phyloP scores from a whole-genome alignment of 2,888 invertebrate species.

The Rhamphomyia laevipes region DNA sequence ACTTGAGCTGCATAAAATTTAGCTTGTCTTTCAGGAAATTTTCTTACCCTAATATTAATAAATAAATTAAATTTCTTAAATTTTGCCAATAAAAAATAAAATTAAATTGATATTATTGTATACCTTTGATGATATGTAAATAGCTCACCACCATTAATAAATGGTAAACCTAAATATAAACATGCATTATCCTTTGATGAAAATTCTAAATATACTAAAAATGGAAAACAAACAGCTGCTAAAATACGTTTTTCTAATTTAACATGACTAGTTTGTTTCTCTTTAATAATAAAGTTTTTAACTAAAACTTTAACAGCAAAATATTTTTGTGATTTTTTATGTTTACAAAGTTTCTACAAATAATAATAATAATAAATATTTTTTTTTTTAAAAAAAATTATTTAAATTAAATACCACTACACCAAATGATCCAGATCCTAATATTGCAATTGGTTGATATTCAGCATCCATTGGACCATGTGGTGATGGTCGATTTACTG shows the following conservation, averaged over 20 bases:
- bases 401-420: no score
- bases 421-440: constrained; percentile 88
- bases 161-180: constrained; percentile 75
- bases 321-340: constrained; percentile 45
- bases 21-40: constrained; percentile 65
- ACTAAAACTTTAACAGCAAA: constrained; percentile 85
- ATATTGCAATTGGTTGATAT: constrained; percentile 59
- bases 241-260: constrained; percentile 83
- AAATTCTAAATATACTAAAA: constrained; percentile 71
- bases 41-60: constrained; percentile 20
- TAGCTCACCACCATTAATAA: constrained; percentile 78
- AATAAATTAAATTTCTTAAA: no score
- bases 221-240: constrained; percentile 79
- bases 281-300: constrained; percentile 75
- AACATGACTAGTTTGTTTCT: constrained; percentile 82
- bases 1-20: constrained; percentile 90
- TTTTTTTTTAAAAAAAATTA: no score
- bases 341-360: constrained; percentile 40
- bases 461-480: constrained; percentile 43
- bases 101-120: no score
- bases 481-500: constrained; percentile 24
- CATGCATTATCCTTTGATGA: constrained; percentile 79
- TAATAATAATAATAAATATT: background rate
- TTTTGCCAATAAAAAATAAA: no score
- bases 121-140: constrained; percentile 51